Evolutionary conservation across 2,888 invertebrate species (phyloP), one percentile per base, ranked within the genome.

Genomic region (Tuberolachnus salignus): DNA sequence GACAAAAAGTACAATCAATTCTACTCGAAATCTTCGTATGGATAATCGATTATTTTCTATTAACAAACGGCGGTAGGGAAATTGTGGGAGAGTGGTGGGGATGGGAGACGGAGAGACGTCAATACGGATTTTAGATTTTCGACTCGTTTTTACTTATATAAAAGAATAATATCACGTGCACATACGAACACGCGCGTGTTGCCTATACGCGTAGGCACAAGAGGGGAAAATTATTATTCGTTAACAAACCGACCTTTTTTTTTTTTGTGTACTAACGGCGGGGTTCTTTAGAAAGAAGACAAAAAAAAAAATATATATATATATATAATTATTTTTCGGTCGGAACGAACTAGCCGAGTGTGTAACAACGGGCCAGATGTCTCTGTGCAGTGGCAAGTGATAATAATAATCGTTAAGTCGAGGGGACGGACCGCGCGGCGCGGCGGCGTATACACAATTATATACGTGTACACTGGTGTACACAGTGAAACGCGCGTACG

Each of bases 201-300:
- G 6, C 3, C 34, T 4, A 34, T 34, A 34, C 34, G 34, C 3
- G n/a, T 46, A 34, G 21, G 46, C 19, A 21, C 10, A 14, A 1
- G 51, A n/a, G 46, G 63, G 19, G 67, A n/a, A 26, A 3, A 16
- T 51, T 51, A 49, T 59, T 57, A n/a, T n/a, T n/a, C n/a, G 49
- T 72, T 72, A 72, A 61, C 46, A 59, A 72, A 72, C 71, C 71
- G 23, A 71, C 21, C 26, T 59, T 13, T 46, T 61, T 59, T n/a
- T n/a, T n/a, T n/a, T n/a, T n/a, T n/a, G n/a, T 26, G 55, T 55
- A 55, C 3, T 34, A 34, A 34, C 34, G 34, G 34, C 6, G 34
- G 34, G n/a, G 34, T 34, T 34, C n/a, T 53, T n/a, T 8, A 53
- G n/a, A 53, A 19, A 8, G 8, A 8, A 4, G 6, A 34, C n/a